Evolutionary conservation across 2,113 vertebrate species (phyloP), one percentile per base, ranked within the genome.

Genomic region (Sorex fumeus): DNA sequence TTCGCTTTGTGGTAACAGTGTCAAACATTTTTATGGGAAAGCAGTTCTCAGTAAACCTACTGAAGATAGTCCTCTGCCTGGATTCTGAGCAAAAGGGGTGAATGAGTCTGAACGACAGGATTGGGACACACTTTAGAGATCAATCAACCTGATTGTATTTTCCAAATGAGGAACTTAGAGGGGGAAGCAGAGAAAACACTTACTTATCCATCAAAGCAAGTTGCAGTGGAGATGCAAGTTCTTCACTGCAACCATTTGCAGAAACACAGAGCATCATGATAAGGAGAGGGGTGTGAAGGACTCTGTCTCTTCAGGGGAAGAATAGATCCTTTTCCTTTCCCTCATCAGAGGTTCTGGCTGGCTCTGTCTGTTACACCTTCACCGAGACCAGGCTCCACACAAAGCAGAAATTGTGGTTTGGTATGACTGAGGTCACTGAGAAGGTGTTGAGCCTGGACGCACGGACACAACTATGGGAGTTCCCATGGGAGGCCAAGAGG

Each of bases 1-100:
- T 34, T 79, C 57, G 90, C 89, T 95, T 70, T 90, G 86, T 62
- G 16, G 50, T 40, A 96, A 40, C 74, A 10, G 16, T 57, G 79
- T 77, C 50, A 75, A 79, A 91, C 28, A 82, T 67, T 79, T n/a
- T n/a, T 40, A 87, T 66, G 71, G 66, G 66, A 66, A 57, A 43
- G 19, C 19, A 93, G 40, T 40, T 40, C 40, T 4, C 40, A 40
- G 40, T 40, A 40, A 40, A 40, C 34, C 60, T 87, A 80, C 75
- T 60, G 4, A 2, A 84, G 66, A 62, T 11, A 30, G 19, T 77
- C 40, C 69, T 81, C 81, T 77, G 28, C 60, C 62, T 87, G 25
- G 47, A 50, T 60, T 87, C 30, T 47, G 30, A 78, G 32, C 45
- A 81, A 87, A 85, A 18, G 53, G 6, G 27, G 10, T 15, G 85